Conservation (phyloP, 2,888 invertebrate genomes). For the Drosophila tanythrix region DNA sequence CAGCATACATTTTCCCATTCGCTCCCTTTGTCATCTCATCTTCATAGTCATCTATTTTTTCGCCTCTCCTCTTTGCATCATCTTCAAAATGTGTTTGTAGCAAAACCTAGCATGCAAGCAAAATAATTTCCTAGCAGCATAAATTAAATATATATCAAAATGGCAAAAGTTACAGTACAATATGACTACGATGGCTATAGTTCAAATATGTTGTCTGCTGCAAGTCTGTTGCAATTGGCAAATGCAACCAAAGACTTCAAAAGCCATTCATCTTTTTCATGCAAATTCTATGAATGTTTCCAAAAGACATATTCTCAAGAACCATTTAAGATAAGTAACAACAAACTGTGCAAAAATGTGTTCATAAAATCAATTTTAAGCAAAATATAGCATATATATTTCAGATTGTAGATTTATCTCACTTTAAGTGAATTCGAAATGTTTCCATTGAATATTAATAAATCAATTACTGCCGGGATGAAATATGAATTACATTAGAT, state of each 20-base stretch:
- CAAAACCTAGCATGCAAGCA: slow-evolving; percentile 22
- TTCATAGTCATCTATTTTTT: slow-evolving; percentile 33
- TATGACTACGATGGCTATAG: slow-evolving; percentile 2
- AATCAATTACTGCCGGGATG: background rate
- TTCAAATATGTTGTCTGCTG: background rate
- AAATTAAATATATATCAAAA: slow-evolving; percentile 31
- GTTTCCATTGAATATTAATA: background rate
- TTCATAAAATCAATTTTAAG: background rate
- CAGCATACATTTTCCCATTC: slow-evolving; percentile 31
- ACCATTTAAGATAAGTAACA: background rate
- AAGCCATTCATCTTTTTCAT: background rate
- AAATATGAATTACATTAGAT: background rate
- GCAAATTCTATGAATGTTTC: background rate
- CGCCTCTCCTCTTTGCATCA: slow-evolving; percentile 15
- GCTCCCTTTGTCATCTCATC: slow-evolving; percentile 36
- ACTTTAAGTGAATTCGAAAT: background rate
- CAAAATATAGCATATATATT: rapidly evolving
- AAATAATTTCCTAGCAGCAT: slow-evolving; percentile 33
- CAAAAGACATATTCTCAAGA: background rate
- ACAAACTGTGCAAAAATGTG: background rate
- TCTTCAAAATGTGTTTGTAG: slow-evolving; percentile 12
- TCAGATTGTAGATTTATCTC: background rate
- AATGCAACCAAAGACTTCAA: background rate
- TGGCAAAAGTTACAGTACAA: slow-evolving; percentile 23
- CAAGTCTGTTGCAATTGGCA: background rate